These are phyloP conservation scores for Boloria euphrosyne DNA, from an alignment of 2,888 invertebrate species.

Conservation along the genomic window DNA sequence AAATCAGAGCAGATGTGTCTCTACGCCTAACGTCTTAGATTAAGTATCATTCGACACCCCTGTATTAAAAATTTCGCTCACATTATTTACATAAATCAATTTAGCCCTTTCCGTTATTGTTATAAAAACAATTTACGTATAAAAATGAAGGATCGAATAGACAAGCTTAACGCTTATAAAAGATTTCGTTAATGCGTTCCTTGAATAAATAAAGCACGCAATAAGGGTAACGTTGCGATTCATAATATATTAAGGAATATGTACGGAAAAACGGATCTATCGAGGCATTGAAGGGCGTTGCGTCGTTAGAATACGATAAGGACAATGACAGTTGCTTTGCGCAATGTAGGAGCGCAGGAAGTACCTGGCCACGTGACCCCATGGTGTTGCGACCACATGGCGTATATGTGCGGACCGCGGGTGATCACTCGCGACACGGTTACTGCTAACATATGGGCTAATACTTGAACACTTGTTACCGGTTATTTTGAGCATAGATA, in stretches of 20 bases:
- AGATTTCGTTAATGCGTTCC: constrained; percentile 3
- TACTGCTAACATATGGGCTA: constrained; percentile 62
- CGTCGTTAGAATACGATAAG: constrained; percentile 35
- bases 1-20: constrained; percentile 77
- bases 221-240: constrained; percentile 24
- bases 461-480: constrained; percentile 48
- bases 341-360: constrained; percentile 61
- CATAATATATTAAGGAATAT: constrained; percentile 13
- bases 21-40: constrained; percentile 54
- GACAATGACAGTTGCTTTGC: constrained; percentile 49
- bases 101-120: constrained; percentile 51
- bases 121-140: constrained; percentile 54
- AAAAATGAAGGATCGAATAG: constrained; percentile 42
- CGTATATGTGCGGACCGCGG: constrained; percentile 47
- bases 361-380: constrained; percentile 70
- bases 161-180: constrained; percentile 14
- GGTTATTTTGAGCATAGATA: constrained; percentile 47
- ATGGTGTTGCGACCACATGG: constrained; percentile 61
- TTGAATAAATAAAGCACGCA: constrained; percentile 11
- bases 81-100: constrained; percentile 62
- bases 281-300: constrained; percentile 32
- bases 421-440: constrained; percentile 52
- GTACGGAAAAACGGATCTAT: constrained; percentile 22
- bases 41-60: constrained; percentile 56
- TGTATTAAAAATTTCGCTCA: constrained; percentile 51